Percentiles rank a stretch among this genome's conserved stretches.
These are phyloP conservation scores for Cyaniris semiargus DNA, from an alignment of 2,888 invertebrate species.

Conservation along the genomic window DNA sequence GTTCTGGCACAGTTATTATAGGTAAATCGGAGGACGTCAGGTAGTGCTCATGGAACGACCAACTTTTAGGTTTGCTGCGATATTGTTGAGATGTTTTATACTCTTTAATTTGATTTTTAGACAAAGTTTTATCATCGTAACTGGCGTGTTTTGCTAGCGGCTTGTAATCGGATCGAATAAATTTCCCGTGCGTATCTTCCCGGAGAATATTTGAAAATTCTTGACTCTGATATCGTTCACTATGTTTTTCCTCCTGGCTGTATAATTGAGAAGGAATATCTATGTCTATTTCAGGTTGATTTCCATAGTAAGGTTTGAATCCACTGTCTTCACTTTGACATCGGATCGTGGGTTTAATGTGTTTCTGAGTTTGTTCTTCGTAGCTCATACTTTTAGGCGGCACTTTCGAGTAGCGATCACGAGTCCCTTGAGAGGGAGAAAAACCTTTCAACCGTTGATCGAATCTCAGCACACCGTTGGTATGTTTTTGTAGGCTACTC, in stretches of 20 bases:
- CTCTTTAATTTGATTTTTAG: conserved; percentile 83
- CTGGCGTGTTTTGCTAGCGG: conserved; percentile 83
- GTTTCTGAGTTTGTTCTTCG: conserved; percentile 70
- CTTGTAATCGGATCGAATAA: conserved; percentile 78
- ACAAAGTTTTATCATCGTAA: conserved; percentile 83
- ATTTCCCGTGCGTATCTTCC: conserved; percentile 63
- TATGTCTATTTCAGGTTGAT: conserved; percentile 79
- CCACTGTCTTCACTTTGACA: conserved; percentile 83
- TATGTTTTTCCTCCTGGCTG: conserved; percentile 82
- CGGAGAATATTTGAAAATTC: conserved; percentile 79
- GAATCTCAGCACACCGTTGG: conserved; percentile 65
- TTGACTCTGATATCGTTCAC: conserved; percentile 83
- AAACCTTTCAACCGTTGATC: conserved; percentile 65
- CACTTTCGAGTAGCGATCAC: conserved; percentile 64
- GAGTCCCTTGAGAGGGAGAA: conserved; percentile 54
- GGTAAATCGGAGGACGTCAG: conserved; percentile 78
- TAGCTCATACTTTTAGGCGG: conserved; percentile 76
- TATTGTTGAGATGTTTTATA: conserved; percentile 80
- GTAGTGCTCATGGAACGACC: conserved; percentile 84
- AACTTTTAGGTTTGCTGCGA: conserved; percentile 81
- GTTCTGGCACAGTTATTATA: conserved; percentile 78
- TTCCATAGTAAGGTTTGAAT: conserved; percentile 68
- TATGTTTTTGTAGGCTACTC: conserved; percentile 73
- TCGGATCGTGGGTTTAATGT: conserved; percentile 74
- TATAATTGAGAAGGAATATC: conserved; percentile 80